A percentile compares a stretch with the other conserved stretches of the same genome.
Conservation (phyloP, 2,888 invertebrate species). For the Blastobasis adustella region DNA sequence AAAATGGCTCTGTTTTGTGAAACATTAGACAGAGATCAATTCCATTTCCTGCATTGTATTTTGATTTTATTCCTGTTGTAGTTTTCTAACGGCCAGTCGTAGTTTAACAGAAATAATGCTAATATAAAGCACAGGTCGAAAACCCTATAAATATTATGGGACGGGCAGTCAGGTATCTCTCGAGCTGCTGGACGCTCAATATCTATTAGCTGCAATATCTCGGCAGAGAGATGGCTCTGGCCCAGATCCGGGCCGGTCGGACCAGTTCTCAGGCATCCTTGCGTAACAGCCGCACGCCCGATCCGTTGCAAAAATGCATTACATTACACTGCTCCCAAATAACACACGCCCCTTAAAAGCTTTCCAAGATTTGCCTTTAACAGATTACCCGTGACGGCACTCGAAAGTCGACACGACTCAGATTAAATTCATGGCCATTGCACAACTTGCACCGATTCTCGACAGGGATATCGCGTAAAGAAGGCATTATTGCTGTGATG, state of each 20-base stretch:
- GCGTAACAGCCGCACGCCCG: constrained; percentile 50
- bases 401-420: constrained; percentile 32
- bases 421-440: constrained; percentile 40
- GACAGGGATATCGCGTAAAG: constrained; percentile 45
- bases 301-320: constrained; percentile 65
- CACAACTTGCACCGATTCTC: constrained; percentile 56
- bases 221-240: constrained; percentile 66
- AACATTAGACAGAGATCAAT: constrained; percentile 15
- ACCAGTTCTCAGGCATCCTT: constrained; percentile 67
- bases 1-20: constrained; percentile 69
- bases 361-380: constrained; percentile 54
- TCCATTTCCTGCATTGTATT: no score
- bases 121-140: no score
- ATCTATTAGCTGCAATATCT: constrained; percentile 69
- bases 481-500: constrained; percentile 39
- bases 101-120: no score
- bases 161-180: constrained; percentile 1
- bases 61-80: no score
- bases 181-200: constrained; percentile 47
- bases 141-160: no score
- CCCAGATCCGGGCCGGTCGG: constrained; percentile 68
- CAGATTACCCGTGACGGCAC: constrained; percentile 41
- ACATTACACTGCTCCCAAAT: constrained; percentile 45
- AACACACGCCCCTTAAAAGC: constrained; percentile 59
- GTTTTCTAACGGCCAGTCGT: no score